phyloP scores from a whole-genome alignment of 2,797 vertebrate species.

The Notoglanidium macrostoma region DNA sequence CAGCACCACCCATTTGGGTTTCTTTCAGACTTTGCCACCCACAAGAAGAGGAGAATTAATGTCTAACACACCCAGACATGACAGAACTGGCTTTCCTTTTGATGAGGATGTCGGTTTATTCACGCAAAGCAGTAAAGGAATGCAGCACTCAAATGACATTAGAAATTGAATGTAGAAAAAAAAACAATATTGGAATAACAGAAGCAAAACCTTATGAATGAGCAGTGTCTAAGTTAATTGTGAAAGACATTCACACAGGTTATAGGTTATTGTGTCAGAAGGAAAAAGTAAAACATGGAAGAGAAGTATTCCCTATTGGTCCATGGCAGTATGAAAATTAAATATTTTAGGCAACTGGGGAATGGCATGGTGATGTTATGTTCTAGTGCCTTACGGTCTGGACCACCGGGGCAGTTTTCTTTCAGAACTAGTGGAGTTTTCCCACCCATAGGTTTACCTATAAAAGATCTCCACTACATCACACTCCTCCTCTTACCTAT shows the following conservation, averaged over 20 bases:
- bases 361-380: not conserved
- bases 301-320: not conserved
- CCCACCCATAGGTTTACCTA: not conserved
- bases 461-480: not conserved
- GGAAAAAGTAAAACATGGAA: not conserved
- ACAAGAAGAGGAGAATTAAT: constrained; percentile 33
- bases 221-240: not conserved
- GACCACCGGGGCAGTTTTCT: constrained; percentile 1
- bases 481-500: not conserved
- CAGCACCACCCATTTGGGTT: constrained; percentile 2
- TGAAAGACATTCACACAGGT: constrained; percentile 5
- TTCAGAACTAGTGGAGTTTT: not conserved
- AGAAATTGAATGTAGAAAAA: not conserved
- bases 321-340: not conserved
- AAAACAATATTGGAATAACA: constrained; percentile 7
- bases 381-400: not conserved
- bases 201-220: constrained; percentile 15
- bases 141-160: not conserved
- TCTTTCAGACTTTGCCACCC: constrained; percentile 39
- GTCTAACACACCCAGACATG: constrained; percentile 32
- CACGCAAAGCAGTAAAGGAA: constrained; percentile 22
- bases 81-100: constrained; percentile 24
- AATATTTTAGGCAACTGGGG: not conserved
- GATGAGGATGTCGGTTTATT: constrained; percentile 43
- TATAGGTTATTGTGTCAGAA: constrained; percentile 17